Evolutionary conservation across 2,888 invertebrate genomes (phyloP), one percentile per base, ranked within the genome.

Genomic region (Leptarthrus brevirostris): DNA sequence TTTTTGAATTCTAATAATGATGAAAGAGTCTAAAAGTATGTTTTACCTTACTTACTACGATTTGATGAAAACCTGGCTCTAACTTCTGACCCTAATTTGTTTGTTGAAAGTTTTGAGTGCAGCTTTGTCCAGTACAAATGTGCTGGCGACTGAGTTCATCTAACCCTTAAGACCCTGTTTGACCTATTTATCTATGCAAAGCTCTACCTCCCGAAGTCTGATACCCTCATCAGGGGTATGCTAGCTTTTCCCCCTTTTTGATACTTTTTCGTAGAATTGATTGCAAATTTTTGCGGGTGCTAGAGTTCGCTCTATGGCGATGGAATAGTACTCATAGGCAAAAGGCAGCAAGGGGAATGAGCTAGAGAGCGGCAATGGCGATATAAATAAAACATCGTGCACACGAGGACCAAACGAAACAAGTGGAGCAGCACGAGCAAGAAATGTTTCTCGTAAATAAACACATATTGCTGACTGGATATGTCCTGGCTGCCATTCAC

Each of bases 391-490:
- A 64, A 64, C 26, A 24, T 24, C 24, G 40, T 3, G 24, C 64
- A 64, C 47, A 52, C 69, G 52, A 52, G 52, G 24, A 34, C 12
- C 69, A 18, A 66, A 30, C 49, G 30, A 24, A 30, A 20, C 69
- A 30, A 49, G 52, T 52, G 69, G 52, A 69, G 52, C 69, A 52
- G 52, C 34, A 69, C 47, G 22, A 24, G 52, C 71, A 70, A n/a
- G 24, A 64, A 14, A 40, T 20, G 36, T 49, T 73, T 49, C 72
- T 34, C 40, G 61, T 73, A 76, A 76, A 74, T 76, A 76, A 74
- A 76, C 74, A 74, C 76, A 76, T 70, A 72, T 73, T 73, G 69
- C 74, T 74, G 74, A 74, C 74, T 74, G 74, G 76, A 76, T 76
- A 69, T 74, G 64, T 74, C 70, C 53, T 40, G 61, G 16, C 40